Evolutionary conservation across 92 coral and sea anemone species (phyloP).

Genomic region (Bergia puertoricense): DNA sequence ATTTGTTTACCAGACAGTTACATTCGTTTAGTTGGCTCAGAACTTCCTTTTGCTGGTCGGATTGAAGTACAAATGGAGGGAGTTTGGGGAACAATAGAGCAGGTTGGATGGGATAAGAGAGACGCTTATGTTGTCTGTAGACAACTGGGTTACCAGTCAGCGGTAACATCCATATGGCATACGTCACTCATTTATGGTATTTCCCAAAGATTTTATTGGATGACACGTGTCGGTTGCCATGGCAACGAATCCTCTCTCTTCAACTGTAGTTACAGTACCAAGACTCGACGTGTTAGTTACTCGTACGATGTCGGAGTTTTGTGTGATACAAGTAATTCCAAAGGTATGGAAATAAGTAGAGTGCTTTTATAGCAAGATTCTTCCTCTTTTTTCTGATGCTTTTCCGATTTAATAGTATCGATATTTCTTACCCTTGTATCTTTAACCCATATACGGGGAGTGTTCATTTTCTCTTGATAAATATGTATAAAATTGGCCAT

Average conservation of each 20-base stretch:
- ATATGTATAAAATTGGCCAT: no score
- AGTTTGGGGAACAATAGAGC: slow-evolving; percentile 43
- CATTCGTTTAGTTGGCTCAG: slow-evolving; percentile 30
- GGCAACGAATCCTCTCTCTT: slow-evolving; percentile 40
- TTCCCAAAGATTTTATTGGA: slow-evolving; percentile 31
- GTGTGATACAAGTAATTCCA: background rate
- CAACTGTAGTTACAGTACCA: slow-evolving; percentile 1
- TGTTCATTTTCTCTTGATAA: no score
- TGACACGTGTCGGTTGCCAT: slow-evolving; percentile 34
- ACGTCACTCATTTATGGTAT: slow-evolving; percentile 11
- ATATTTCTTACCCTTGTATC: no score
- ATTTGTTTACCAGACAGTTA: background rate
- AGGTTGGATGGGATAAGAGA: slow-evolving; percentile 21
- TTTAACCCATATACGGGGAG: no score
- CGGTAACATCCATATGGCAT: slow-evolving; percentile 32
- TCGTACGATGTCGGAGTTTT: slow-evolving; percentile 24
- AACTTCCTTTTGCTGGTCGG: slow-evolving; percentile 33
- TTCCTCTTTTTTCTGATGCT: no score
- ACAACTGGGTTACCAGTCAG: slow-evolving; percentile 35
- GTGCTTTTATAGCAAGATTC: background rate
- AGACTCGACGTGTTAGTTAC: background rate
- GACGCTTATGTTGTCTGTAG: slow-evolving; percentile 34
- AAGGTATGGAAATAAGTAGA: background rate
- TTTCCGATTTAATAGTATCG: background rate
- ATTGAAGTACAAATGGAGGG: slow-evolving; percentile 27